Conservation (phyloP, 2,797 vertebrate genomes). For the Sebastes itinus region DNA sequence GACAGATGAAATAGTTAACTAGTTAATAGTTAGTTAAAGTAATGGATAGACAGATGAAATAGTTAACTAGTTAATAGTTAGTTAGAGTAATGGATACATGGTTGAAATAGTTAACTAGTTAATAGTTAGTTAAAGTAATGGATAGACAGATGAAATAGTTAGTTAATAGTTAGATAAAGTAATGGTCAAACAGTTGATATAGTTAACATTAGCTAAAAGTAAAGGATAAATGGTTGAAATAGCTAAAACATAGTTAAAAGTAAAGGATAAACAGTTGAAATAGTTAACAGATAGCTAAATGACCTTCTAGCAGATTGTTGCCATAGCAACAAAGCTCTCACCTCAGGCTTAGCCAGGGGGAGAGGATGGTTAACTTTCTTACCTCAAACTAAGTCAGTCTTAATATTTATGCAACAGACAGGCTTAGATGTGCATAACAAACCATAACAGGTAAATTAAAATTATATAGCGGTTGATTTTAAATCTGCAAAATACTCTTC, state of each 20-base stretch:
- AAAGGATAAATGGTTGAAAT: accelerated
- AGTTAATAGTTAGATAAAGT: too few species aligned
- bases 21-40: too few species aligned
- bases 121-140: too few species aligned
- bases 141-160: too few species aligned
- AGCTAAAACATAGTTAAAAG: background rate
- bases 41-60: too few species aligned
- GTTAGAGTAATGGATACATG: accelerated
- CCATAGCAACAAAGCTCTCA: background rate
- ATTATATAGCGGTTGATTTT: background rate
- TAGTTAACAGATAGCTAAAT: background rate
- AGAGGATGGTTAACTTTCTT: background rate
- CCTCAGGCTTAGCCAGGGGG: background rate
- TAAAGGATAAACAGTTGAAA: too few species aligned
- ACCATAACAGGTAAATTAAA: background rate
- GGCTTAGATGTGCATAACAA: background rate
- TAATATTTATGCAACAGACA: background rate
- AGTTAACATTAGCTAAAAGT: background rate
- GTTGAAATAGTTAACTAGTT: too few species aligned
- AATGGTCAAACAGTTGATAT: background rate
- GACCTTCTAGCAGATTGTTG: background rate
- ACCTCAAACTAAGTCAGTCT: background rate
- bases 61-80: too few species aligned
- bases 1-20: too few species aligned
- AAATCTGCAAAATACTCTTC: background rate